phyloP scores from a whole-genome alignment of 2,113 vertebrate genomes.

The Elephantulus edwardii region DNA sequence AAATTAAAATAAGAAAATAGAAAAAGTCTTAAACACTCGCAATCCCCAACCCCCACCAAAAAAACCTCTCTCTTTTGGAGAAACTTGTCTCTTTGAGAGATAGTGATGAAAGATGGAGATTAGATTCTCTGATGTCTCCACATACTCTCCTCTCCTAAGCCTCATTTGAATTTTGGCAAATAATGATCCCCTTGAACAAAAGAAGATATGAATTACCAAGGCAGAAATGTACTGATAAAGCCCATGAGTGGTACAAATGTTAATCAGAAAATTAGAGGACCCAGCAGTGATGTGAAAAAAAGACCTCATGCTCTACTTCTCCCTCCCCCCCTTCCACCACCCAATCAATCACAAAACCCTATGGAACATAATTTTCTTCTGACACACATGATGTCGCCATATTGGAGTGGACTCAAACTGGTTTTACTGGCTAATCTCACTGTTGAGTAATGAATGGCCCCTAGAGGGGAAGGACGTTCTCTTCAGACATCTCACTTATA shows the following conservation, averaged over 20 bases:
- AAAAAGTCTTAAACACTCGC: too few relatives aligned
- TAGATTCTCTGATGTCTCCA: background rate
- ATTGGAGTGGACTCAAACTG: background rate
- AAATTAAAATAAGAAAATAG: too few relatives aligned
- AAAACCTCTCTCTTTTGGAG: background rate
- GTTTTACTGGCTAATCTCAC: background rate
- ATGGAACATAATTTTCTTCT: background rate
- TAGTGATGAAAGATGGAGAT: background rate
- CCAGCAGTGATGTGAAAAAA: background rate
- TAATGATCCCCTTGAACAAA: background rate
- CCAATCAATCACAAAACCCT: background rate
- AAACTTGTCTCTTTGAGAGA: background rate
- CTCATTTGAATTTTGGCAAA: background rate
- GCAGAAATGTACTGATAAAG: background rate
- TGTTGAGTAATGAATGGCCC: background rate
- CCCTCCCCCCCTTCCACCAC: too few relatives aligned
- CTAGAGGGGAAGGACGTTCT: background rate
- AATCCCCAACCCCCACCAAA: too few relatives aligned
- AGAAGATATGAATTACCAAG: background rate
- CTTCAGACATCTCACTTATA: background rate
- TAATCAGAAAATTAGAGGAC: background rate
- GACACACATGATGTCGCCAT: background rate
- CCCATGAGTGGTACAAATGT: background rate
- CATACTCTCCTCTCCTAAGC: background rate
- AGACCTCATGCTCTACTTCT: background rate